Percentiles rank a stretch among this genome's conserved stretches.
Evolutionary conservation across 2,888 invertebrate genomes (phyloP).

Genomic region (Xylota sylvarum): DNA sequence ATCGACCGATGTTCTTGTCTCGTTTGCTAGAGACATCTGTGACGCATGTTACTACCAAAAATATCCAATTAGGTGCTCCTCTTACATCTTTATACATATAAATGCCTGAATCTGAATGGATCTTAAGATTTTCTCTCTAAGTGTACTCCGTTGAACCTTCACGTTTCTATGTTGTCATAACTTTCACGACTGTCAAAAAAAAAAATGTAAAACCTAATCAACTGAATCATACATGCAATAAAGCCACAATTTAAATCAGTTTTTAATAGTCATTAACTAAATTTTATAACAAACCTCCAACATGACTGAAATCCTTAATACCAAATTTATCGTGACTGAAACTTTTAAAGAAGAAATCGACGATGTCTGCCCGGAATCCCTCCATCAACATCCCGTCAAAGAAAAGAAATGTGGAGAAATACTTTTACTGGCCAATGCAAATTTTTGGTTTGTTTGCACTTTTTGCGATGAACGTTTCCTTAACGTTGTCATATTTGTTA

Average conservation of each 20-base stretch:
- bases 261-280: neutral
- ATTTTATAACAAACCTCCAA: slow-evolving; percentile 12
- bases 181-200: neutral
- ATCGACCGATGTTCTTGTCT: no score
- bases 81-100: no score
- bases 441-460: slow-evolving; percentile 66
- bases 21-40: no score
- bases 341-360: neutral
- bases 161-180: neutral
- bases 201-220: neutral
- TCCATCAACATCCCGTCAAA: neutral
- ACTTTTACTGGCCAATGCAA: slow-evolving; percentile 49
- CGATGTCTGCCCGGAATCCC: neutral
- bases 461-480: slow-evolving; percentile 67
- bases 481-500: slow-evolving; percentile 57
- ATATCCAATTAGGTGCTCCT: no score
- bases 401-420: slow-evolving; percentile 68
- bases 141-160: slow-evolving; percentile 4
- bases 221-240: neutral
- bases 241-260: neutral
- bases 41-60: no score
- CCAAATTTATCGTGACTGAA: slow-evolving; percentile 11
- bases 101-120: no score
- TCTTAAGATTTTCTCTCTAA: neutral
- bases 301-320: slow-evolving; percentile 35